Percentiles rank a stretch among this genome's conserved stretches.
Evolutionary conservation across 2,113 vertebrate genomes (phyloP).

Genomic region (Marmota monax): DNA sequence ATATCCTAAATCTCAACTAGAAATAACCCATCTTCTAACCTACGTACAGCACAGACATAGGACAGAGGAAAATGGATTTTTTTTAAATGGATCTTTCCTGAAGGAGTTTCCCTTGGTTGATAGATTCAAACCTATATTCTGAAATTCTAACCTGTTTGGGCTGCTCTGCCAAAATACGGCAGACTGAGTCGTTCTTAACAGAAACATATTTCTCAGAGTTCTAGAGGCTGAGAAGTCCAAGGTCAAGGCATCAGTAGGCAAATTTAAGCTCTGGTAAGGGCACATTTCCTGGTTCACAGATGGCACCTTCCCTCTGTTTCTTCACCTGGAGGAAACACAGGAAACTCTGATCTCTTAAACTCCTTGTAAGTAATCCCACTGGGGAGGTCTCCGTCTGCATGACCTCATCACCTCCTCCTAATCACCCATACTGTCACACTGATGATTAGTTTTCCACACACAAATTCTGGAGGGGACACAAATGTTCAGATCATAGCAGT

Average conservation of each 20-base stretch:
- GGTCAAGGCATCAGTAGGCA: not conserved
- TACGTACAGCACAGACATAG: not conserved
- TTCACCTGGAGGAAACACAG: not conserved
- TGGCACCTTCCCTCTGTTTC: not conserved
- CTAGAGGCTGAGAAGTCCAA: too few relatives aligned
- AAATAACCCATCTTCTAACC: not conserved
- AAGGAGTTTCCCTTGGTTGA: not conserved
- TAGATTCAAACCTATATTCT: constrained; percentile 37
- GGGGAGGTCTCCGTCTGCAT: not conserved
- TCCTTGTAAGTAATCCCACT: not conserved
- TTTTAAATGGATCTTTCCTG: not conserved
- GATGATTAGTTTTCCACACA: not conserved
- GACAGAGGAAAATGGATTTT: not conserved
- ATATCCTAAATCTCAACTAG: not conserved
- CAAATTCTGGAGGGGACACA: not conserved
- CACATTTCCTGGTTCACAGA: not conserved
- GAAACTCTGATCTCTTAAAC: not conserved
- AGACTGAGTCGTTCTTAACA: not conserved
- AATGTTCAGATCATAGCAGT: not conserved
- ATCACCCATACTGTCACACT: not conserved
- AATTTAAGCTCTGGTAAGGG: not conserved
- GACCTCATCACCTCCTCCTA: not conserved
- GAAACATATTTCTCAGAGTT: not conserved
- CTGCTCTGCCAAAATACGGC: not conserved
- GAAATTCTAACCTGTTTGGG: not conserved